Percentiles rank a stretch among this genome's conserved stretches.
These are phyloP conservation scores for Xyrauchen texanus DNA, from an alignment of 2,113 vertebrate species.

Conservation along the genomic window DNA sequence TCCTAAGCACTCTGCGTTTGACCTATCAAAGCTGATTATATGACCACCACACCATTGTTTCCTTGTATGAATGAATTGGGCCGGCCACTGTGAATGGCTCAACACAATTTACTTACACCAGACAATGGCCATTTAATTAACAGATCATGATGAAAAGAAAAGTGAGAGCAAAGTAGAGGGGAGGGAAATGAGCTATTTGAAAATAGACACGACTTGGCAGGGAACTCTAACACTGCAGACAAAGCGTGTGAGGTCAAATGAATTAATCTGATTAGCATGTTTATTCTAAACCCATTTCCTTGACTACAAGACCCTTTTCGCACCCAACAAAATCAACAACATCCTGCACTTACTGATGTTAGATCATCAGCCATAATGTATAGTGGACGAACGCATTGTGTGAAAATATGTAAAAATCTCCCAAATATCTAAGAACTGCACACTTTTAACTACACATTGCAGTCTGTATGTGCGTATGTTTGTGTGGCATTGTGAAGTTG, in stretches of 20 bases:
- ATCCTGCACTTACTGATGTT: slow-evolving; percentile 13
- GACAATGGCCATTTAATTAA: slow-evolving; percentile 43
- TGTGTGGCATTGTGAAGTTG: slow-evolving; percentile 17
- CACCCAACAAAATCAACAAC: slow-evolving; percentile 15
- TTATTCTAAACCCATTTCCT: slow-evolving; percentile 45
- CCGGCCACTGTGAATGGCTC: slow-evolving; percentile 15
- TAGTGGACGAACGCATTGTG: slow-evolving; percentile 4
- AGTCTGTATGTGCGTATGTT: neutral
- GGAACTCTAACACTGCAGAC: slow-evolving; percentile 47
- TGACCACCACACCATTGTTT: slow-evolving; percentile 11
- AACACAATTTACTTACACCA: slow-evolving; percentile 20
- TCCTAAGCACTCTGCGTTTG: slow-evolving; percentile 8
- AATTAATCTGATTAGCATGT: slow-evolving; percentile 57
- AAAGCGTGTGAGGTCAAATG: slow-evolving; percentile 46
- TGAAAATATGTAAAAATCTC: neutral
- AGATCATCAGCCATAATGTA: neutral
- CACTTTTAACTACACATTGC: slow-evolving; percentile 12
- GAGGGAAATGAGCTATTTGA: slow-evolving; percentile 26
- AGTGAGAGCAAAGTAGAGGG: slow-evolving; percentile 14
- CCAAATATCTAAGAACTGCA: neutral
- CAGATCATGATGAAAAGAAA: slow-evolving; percentile 35
- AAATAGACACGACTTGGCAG: slow-evolving; percentile 43
- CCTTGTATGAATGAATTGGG: slow-evolving; percentile 24
- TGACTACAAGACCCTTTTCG: slow-evolving; percentile 7
- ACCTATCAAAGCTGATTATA: slow-evolving; percentile 27